Evolutionary conservation across 2,888 invertebrate genomes (phyloP), one percentile per base, ranked within the genome.

Genomic region (Caenorhabditis sp.): DNA sequence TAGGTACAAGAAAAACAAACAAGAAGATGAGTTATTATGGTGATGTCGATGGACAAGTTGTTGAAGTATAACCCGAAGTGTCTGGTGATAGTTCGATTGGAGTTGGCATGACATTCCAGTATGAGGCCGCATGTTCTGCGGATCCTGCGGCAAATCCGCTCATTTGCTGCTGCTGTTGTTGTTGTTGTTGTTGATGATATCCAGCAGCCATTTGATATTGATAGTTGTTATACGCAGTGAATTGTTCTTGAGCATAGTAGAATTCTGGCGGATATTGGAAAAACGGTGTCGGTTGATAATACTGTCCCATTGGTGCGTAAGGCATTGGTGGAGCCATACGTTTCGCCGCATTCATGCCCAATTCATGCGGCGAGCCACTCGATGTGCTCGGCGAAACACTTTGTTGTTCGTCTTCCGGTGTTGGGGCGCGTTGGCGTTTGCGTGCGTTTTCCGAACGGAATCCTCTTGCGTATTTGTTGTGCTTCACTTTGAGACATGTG

Each of bases 391-490:
- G 36, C 36, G 5, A 8, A 12, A 8, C 6, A 36, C n/a, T 5
- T 50, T 50, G n/a, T 50, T 50, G 10, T 23, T 54, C 54, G 19
- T 17, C 12, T 10, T 8, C 3, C 8, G 58, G 58, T 21, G 36
- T 21, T 8, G 14, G n/a, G 17, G 23, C n/a, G 19, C 37, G n/a
- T 19, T 21, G 4, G 1, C 58, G 2, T 37, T n/a, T 6, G n/a
- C 19, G n/a, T 1, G 3, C 21, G 2, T 6, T 21, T 36, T 36
- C 61, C 2, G 43, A 4, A 2, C 71, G 60, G 36, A 71, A 71
- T 19, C 71, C 71, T 1, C 66, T 60, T 1, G 71, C 71, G 24
- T 63, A 71, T 19, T 71, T 71, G 57, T 71, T 71, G 57, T 71
- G 59, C 37, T 26, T 8, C n/a, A 66, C 62, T 57, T 71, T 71